Conservation (phyloP, 2,888 invertebrate genomes). For the Campoplex capitator region DNA sequence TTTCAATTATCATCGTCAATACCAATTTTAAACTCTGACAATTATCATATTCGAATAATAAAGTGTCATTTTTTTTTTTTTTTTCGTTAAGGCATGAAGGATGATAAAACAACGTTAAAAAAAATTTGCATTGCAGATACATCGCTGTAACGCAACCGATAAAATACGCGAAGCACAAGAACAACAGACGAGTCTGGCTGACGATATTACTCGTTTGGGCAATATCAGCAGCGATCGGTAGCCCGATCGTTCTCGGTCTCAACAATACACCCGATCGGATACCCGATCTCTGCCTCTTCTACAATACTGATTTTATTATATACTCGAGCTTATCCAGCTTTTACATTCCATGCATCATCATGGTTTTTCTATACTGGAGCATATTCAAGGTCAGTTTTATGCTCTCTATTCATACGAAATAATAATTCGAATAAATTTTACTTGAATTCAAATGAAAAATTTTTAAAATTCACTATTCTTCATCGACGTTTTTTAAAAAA, state of each 20-base stretch:
- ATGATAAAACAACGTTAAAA: not conserved
- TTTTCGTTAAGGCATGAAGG: not conserved
- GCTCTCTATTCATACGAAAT: not conserved
- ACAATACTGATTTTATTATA: slow-evolving; percentile 98
- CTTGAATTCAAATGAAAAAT: no score
- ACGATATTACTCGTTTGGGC: slow-evolving; percentile 98
- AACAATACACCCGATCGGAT: slow-evolving; percentile 96
- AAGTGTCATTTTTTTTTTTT: not conserved
- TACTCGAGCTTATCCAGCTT: slow-evolving; percentile 99
- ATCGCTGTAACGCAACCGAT: slow-evolving; percentile 99
- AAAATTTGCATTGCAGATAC: slow-evolving; percentile 90
- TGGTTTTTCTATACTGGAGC: slow-evolving; percentile 98
- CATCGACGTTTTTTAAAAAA: no score
- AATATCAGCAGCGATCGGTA: slow-evolving; percentile 97
- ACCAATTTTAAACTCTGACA: no score
- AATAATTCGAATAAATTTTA: not conserved
- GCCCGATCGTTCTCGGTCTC: slow-evolving; percentile 97
- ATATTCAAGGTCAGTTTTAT: slow-evolving; percentile 94
- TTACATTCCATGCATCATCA: slow-evolving; percentile 99
- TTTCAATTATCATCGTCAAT: no score
- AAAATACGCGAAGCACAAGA: slow-evolving; percentile 99
- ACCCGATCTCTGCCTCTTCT: slow-evolving; percentile 96
- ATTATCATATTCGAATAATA: not conserved
- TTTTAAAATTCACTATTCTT: no score
- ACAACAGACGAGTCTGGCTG: slow-evolving; percentile 96